These are phyloP conservation scores for Danaus melanippus DNA, from an alignment of 1,140 invertebrate genomes.

Conservation along the genomic window DNA sequence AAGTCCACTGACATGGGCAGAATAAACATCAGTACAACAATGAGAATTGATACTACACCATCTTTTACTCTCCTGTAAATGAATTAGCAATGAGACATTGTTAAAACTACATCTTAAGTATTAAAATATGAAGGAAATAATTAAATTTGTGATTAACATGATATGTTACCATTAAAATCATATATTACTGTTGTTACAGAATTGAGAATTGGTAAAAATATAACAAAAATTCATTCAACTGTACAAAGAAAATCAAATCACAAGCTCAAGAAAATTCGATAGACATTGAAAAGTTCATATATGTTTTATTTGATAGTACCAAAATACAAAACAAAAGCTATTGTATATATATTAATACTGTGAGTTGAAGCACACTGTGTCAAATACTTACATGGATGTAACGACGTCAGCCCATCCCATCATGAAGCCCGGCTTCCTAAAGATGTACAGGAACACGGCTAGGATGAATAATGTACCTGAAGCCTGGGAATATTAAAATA, in stretches of 20 bases:
- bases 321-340: no score
- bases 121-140: neutral
- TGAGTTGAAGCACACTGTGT: no score
- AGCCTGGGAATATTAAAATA: conserved; percentile 37
- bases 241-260: no score
- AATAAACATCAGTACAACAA: conserved; percentile 86
- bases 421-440: conserved; percentile 88
- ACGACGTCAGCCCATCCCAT: conserved; percentile 82
- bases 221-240: no score
- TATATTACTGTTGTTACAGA: no score
- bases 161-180: no score
- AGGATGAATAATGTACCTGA: conserved; percentile 84
- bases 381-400: conserved; percentile 65
- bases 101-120: neutral
- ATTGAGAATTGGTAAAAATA: no score
- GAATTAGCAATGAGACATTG: neutral
- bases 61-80: conserved; percentile 79
- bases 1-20: conserved; percentile 85
- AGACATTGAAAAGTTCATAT: no score
- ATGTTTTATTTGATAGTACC: no score
- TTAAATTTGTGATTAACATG: no score
- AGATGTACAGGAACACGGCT: conserved; percentile 90
- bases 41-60: conserved; percentile 85
- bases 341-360: no score
- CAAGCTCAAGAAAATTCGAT: no score